Conservation (phyloP, 1,140 invertebrate genomes). For the Rhagoletis zephyria region DNA sequence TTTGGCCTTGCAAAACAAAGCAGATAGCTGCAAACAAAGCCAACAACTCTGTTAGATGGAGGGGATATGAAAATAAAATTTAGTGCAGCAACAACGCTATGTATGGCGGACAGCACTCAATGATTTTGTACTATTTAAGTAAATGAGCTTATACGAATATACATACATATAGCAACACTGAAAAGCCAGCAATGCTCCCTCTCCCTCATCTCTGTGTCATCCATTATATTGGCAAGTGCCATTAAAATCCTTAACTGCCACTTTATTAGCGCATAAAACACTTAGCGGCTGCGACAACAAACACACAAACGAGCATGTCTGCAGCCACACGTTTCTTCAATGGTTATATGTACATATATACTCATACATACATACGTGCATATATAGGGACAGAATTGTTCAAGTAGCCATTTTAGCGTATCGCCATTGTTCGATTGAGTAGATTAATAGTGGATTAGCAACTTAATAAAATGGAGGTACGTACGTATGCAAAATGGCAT, state of each 20-base stretch:
- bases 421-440: too few relatives aligned
- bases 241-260: slow-evolving; percentile 48
- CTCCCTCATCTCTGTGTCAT: not conserved
- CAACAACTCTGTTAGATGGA: not conserved
- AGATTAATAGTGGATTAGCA: not conserved
- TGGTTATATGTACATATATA: not conserved
- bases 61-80: too few relatives aligned
- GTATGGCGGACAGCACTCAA: not conserved
- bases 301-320: not conserved
- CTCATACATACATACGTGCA: not conserved
- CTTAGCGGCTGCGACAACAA: not conserved
- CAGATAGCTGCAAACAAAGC: not conserved
- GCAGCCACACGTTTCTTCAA: too few relatives aligned
- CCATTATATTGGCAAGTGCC: slow-evolving; percentile 21
- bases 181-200: too few relatives aligned
- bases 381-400: too few relatives aligned
- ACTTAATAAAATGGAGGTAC: not conserved
- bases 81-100: not conserved
- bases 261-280: slow-evolving; percentile 51
- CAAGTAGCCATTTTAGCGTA: too few relatives aligned
- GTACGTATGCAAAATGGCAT: not conserved
- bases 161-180: too few relatives aligned
- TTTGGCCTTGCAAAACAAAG: slow-evolving; percentile 21
- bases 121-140: too few relatives aligned
- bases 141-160: too few relatives aligned